Base-by-base conservation (phyloP, 2,888 invertebrate species). In the Himalopsyche japonica region DNA sequence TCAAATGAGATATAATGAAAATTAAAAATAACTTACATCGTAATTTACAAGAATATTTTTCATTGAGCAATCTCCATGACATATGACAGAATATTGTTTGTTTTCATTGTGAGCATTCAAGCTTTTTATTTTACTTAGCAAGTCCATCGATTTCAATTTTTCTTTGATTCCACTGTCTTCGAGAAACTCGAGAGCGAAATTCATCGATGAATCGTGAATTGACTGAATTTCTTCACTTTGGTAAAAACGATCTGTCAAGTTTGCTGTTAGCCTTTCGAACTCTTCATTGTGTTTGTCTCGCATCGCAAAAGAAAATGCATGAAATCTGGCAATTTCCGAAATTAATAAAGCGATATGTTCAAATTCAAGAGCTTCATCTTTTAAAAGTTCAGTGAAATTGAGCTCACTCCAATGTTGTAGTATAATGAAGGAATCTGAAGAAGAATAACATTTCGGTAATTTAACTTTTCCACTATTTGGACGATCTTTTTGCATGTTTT, bases 281-380 rank as follows among this genome's bases (percentile, higher is more conserved):
- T 85, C 76, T 82, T 88, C 87, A 0, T 88, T 88, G 24, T 88
- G 80, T 78, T 88, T 87, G 70, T 89, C 86, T 27, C 87, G 88
- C 76, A 89, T 84, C 0, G 88, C 89, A n/a, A 88, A 88, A 1
- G 89, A 89, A 1, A 89, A 82, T 1, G 89, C 88, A 82, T 90
- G 90, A 27, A 89, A 88, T 80, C 88, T 88, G 0, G 88, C 90
- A 57, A 89, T 88, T 79, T 88, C 88, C 10, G 87, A 85, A 32
- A 89, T 82, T n/a, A 89, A 87, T 15, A 88, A 57, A 27, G 82
- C 82, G 0, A 89, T 83, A 83, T 90, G 89, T 30, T 88, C 86
- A 24, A 88, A 86, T 48, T 89, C 86, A 87, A 89, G 88, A 7
- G 88, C 37, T 47, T 87, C 88, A 70, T 82, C 76, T 30, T 83